phyloP scores from a whole-genome alignment of 2,113 vertebrate species.

The Ploceus nigricollis region DNA sequence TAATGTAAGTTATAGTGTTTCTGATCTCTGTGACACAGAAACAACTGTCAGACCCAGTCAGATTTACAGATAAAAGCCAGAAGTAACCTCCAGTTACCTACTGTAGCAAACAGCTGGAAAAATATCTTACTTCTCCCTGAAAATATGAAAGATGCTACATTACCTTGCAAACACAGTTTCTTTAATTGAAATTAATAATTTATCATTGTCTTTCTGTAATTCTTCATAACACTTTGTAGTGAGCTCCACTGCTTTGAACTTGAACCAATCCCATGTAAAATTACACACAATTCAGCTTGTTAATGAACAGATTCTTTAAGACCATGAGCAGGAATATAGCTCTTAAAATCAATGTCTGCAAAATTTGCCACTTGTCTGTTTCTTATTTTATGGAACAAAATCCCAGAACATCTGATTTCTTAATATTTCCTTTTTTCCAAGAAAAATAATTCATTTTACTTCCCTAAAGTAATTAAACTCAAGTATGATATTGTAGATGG shows the following conservation, averaged over 20 bases:
- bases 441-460: not conserved
- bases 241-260: not conserved
- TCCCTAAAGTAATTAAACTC: not conserved
- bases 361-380: not conserved
- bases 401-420: not conserved
- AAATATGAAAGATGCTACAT: not conserved
- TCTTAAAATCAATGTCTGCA: not conserved
- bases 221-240: fast-evolving
- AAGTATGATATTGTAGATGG: not conserved
- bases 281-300: not conserved
- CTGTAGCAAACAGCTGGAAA: not conserved
- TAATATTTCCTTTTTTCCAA: not conserved
- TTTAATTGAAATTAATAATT: not conserved
- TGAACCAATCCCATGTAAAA: not conserved
- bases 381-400: not conserved
- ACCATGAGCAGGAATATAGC: not conserved
- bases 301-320: not conserved
- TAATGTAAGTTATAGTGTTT: not conserved
- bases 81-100: not conserved
- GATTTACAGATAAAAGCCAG: not conserved
- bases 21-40: not conserved
- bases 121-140: not conserved
- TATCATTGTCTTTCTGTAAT: not conserved
- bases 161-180: not conserved
- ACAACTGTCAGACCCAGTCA: not conserved